phyloP scores from a whole-genome alignment of 2,888 invertebrate genomes.

The Leptinotarsa peninsularis region DNA sequence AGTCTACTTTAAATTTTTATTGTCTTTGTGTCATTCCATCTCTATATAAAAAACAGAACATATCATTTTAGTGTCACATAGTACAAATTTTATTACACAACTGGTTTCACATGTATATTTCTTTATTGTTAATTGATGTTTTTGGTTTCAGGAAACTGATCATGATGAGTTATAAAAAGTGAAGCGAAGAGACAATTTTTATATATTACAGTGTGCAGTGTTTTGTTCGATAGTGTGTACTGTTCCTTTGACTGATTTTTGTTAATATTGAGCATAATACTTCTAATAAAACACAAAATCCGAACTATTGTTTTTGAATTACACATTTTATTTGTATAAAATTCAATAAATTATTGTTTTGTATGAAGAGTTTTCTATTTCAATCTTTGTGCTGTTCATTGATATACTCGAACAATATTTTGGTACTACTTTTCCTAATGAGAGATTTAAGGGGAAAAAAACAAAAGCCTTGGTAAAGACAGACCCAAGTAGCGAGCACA shows the following conservation, averaged over 20 bases:
- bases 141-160: conserved; percentile 65
- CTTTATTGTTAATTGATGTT: no score
- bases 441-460: no score
- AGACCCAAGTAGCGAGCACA: no score
- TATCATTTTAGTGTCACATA: no score
- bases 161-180: conserved; percentile 71
- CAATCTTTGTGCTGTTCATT: no score
- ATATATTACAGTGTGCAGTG: conserved; percentile 64
- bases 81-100: no score
- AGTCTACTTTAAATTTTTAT: conserved; percentile 13
- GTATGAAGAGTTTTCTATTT: conserved; percentile 27
- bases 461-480: no score
- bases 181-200: conserved; percentile 61
- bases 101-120: no score
- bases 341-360: conserved; percentile 55
- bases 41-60: neutral
- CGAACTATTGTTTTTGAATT: conserved; percentile 51
- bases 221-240: conserved; percentile 64
- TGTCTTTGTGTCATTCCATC: neutral
- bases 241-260: conserved; percentile 65
- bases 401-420: no score
- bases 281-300: conserved; percentile 60
- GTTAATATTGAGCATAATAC: conserved; percentile 60
- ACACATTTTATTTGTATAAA: conserved; percentile 55
- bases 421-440: no score